Base-by-base conservation (phyloP, 2,888 invertebrate genomes). In the Cactoblastis cactorum region DNA sequence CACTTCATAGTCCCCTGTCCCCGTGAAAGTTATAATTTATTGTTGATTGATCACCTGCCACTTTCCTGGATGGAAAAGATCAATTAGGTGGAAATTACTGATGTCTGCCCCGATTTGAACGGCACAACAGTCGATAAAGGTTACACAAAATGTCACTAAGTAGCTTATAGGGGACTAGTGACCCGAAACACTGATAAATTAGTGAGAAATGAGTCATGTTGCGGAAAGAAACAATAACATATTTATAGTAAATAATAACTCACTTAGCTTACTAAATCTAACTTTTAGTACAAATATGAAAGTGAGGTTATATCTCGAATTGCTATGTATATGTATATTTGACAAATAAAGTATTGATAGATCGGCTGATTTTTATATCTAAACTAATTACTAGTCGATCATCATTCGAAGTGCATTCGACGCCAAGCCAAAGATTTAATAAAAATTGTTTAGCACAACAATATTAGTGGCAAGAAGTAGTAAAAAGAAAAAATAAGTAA, bases 31-130 rank as follows among this genome's bases (percentile, higher is more conserved):
- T 54, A 57, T 55, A 53, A 51, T 45, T n/a, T 50, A 48, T 50
- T 53, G 54, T 53, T 61, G 63, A 63, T 63, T 55, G 61, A 61
- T 63, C 45, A 57, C 63, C 58, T 56, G 58, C 51, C 58, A 45
- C 35, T 43, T 50, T 8, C 17, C 48, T 45, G 46, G 50, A 50
- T 45, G 50, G 52, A 51, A 54, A 53, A 55, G 58, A 58, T 58
- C 63, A 59, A 61, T 58, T 61, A 59, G 45, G 46, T 51, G 39
- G 52, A 52, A 56, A 54, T 56, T 57, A 56, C 56, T 53, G 58
- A 56, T 35, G 34, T 17, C 45, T 49, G 34, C 47, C 52, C 53
- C 34, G 52, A 46, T 46, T 37, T 32, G 38, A 53, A 49, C 52
- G 6, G 48, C 12, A 39, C 32, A 53, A 52, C 51, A 37, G 24